Conservation (phyloP, 1,140 invertebrate genomes). For the Berghia stephanieae region DNA sequence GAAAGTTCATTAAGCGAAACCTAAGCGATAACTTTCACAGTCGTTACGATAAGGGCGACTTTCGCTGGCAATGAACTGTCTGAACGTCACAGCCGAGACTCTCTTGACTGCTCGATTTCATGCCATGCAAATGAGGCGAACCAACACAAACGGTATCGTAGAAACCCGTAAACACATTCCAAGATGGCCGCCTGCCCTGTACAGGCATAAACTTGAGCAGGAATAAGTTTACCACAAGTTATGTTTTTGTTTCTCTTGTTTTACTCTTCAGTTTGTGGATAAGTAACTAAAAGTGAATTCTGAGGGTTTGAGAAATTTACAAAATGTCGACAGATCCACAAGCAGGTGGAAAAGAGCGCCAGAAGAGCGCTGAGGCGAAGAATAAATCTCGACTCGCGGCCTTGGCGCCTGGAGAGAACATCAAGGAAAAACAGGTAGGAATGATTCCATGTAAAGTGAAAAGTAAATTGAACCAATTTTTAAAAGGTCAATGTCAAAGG, state of each 20-base stretch:
- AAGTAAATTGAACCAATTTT: no score
- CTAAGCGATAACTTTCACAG: no score
- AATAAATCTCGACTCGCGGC: constrained; percentile 54
- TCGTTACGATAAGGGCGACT: no score
- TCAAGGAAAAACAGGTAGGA: constrained; percentile 62
- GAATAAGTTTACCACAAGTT: no score
- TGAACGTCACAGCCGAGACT: neutral
- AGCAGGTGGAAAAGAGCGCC: constrained; percentile 27
- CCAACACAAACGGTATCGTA: constrained; percentile 29
- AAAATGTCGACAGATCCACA: constrained; percentile 33
- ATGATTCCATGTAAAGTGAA: no score
- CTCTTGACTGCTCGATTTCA: neutral
- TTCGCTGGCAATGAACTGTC: neutral
- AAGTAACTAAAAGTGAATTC: neutral
- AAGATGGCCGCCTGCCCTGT: constrained; percentile 37
- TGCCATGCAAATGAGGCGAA: neutral
- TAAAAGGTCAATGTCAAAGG: no score
- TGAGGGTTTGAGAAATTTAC: neutral
- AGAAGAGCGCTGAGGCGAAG: constrained; percentile 40
- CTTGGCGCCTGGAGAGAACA: constrained; percentile 58
- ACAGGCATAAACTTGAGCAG: neutral
- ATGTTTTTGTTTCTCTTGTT: neutral
- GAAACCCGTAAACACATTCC: constrained; percentile 49
- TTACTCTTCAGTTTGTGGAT: neutral
- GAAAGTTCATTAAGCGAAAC: no score